Conservation (phyloP, 2,888 invertebrate genomes). For the Nebria brevicollis region DNA sequence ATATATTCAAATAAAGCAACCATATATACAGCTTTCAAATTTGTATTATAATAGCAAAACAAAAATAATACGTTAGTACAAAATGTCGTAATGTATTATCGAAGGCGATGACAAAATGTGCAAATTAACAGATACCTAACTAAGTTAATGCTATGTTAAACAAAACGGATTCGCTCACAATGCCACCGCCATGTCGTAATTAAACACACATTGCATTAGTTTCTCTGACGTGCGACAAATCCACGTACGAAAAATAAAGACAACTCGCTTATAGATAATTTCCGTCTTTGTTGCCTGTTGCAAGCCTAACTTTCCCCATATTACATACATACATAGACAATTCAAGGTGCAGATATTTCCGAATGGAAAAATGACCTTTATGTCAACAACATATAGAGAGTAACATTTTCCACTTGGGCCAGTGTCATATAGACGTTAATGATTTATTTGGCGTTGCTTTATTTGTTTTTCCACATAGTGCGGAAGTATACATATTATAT, state of each 20-base stretch:
- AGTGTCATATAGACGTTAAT: not conserved
- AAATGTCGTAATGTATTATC: not conserved
- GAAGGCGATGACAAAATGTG: not conserved
- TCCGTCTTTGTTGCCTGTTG: constrained; percentile 2
- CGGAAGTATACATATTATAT: not conserved
- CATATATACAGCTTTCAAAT: too few species aligned
- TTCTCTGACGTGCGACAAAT: constrained; percentile 5
- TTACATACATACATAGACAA: constrained; percentile 7
- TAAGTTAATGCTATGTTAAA: not conserved
- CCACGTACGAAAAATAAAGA: constrained; percentile 7
- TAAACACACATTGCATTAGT: not conserved
- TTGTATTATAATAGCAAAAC: too few species aligned
- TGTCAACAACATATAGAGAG: not conserved
- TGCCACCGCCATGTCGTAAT: constrained; percentile 3
- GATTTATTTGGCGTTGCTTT: not conserved
- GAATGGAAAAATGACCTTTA: constrained; percentile 6
- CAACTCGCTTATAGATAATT: not conserved
- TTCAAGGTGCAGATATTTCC: not conserved
- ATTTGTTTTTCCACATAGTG: not conserved
- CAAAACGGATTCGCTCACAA: not conserved
- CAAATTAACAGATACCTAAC: not conserved
- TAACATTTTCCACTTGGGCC: not conserved
- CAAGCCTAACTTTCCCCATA: constrained; percentile 14
- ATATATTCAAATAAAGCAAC: too few species aligned
- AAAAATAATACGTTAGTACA: not conserved